Percentiles rank a stretch among this genome's conserved stretches.
Evolutionary conservation across 1,140 invertebrate genomes (phyloP).

Genomic region (Scaptomyza montana): DNA sequence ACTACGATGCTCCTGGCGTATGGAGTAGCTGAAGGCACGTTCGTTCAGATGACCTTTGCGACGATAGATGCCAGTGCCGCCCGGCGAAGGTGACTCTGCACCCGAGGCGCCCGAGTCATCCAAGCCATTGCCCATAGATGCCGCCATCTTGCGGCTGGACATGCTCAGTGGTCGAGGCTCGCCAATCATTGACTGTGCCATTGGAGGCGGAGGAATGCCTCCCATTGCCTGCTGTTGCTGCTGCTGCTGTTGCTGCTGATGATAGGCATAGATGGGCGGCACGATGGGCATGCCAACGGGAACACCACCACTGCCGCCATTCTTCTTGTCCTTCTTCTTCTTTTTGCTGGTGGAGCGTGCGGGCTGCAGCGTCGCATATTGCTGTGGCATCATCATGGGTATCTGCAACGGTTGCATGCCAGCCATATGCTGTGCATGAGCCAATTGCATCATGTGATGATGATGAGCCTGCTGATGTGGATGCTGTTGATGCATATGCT

Average conservation of each 20-base stretch:
- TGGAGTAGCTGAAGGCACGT: constrained; percentile 96
- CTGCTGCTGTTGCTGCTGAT: constrained; percentile 64
- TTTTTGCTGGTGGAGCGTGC: constrained; percentile 85
- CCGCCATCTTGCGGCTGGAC: constrained; percentile 84
- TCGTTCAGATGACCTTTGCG: constrained; percentile 97
- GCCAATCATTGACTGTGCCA: constrained; percentile 71
- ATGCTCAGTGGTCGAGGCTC: constrained; percentile 76
- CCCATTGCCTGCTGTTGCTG: constrained; percentile 67
- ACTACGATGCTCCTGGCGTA: constrained; percentile 95
- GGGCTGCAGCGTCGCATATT: constrained; percentile 80
- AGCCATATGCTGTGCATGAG: constrained; percentile 53
- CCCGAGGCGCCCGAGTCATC: constrained; percentile 86
- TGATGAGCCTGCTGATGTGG: constrained; percentile 40
- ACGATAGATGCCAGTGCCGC: constrained; percentile 93
- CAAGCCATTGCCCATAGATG: constrained; percentile 85
- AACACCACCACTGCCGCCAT: constrained; percentile 83
- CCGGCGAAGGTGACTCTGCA: constrained; percentile 89
- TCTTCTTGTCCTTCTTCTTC: constrained; percentile 87
- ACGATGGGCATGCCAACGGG: constrained; percentile 81
- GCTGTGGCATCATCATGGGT: constrained; percentile 76
- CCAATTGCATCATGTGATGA: constrained; percentile 67
- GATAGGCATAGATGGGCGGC: constrained; percentile 79
- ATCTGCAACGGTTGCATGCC: constrained; percentile 70
- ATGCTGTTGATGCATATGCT: constrained; percentile 3
- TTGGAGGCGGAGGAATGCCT: constrained; percentile 55